Conservation (phyloP, 1,140 invertebrate genomes). For the Aleiodes sp. region DNA sequence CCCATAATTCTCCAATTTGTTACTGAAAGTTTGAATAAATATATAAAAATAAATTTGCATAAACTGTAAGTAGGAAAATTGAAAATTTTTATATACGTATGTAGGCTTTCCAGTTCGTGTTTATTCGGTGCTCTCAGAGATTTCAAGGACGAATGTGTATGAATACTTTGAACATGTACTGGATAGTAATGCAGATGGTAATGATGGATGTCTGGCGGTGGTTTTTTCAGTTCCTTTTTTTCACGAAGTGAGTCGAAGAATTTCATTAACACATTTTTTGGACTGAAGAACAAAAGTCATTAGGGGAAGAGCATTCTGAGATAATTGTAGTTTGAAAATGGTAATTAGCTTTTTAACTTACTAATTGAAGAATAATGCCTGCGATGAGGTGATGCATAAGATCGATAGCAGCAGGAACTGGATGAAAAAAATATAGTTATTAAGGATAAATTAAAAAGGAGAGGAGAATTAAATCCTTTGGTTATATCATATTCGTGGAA, state of each 20-base stretch:
- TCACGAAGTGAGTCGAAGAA: constrained; percentile 14
- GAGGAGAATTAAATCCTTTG: no score
- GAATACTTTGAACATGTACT: constrained; percentile 26
- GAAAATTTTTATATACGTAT: constrained; percentile 41
- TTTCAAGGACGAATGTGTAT: constrained; percentile 19
- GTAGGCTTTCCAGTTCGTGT: constrained; percentile 43
- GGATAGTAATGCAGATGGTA: constrained; percentile 56
- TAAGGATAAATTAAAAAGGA: no score
- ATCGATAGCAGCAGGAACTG: neutral
- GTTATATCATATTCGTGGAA: no score
- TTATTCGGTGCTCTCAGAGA: constrained; percentile 41
- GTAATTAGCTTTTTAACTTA: constrained; percentile 17
- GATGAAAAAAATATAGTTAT: neutral
- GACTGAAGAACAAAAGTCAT: constrained; percentile 21
- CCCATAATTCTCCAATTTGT: constrained; percentile 45
- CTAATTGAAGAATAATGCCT: constrained; percentile 28
- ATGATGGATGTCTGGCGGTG: constrained; percentile 46
- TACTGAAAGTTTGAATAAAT: constrained; percentile 37
- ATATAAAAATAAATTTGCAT: constrained; percentile 24
- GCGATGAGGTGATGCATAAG: neutral
- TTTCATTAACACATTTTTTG: constrained; percentile 27
- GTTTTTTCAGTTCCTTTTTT: constrained; percentile 41
- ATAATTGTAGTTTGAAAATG: no score
- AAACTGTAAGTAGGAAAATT: constrained; percentile 8
- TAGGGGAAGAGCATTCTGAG: neutral